Evolutionary conservation across 2,797 vertebrate genomes (phyloP).

Genomic region (Carapus acus): DNA sequence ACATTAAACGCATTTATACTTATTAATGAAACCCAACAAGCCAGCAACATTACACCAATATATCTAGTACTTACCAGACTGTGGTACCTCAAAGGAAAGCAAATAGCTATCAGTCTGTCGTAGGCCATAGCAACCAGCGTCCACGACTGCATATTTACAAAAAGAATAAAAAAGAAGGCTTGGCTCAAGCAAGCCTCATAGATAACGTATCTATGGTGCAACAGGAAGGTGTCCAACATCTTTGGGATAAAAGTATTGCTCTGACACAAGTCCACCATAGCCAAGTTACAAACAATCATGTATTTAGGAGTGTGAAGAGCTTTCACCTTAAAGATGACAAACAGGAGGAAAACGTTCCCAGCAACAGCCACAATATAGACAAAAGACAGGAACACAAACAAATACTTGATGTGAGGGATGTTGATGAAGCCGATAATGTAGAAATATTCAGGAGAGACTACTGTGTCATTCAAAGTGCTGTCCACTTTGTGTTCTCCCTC

Average conservation of each 20-base stretch:
- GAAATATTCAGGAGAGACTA: constrained; percentile 47
- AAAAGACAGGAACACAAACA: constrained; percentile 48
- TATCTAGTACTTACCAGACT: constrained; percentile 20
- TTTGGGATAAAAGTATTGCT: constrained; percentile 32
- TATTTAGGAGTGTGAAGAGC: constrained; percentile 38
- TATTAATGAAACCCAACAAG: constrained; percentile 8
- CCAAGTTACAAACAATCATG: constrained; percentile 30
- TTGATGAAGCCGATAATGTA: constrained; percentile 53
- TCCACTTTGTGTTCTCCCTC: neutral
- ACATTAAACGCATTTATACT: too few species aligned
- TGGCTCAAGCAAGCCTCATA: constrained; percentile 4
- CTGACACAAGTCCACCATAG: constrained; percentile 26
- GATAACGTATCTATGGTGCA: neutral
- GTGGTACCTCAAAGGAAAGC: constrained; percentile 32
- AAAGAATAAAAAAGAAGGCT: constrained; percentile 14
- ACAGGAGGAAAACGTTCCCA: constrained; percentile 35
- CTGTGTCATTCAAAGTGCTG: constrained; percentile 25
- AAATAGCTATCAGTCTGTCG: constrained; percentile 40
- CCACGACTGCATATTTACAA: constrained; percentile 19
- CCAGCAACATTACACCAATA: constrained; percentile 15
- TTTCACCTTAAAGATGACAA: constrained; percentile 21
- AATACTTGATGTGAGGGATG: constrained; percentile 46
- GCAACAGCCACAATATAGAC: constrained; percentile 25
- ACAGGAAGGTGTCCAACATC: constrained; percentile 8
- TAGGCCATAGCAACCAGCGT: neutral